Conservation (phyloP, 2,888 invertebrate species). For the Nematopogon swammerdamellus region DNA sequence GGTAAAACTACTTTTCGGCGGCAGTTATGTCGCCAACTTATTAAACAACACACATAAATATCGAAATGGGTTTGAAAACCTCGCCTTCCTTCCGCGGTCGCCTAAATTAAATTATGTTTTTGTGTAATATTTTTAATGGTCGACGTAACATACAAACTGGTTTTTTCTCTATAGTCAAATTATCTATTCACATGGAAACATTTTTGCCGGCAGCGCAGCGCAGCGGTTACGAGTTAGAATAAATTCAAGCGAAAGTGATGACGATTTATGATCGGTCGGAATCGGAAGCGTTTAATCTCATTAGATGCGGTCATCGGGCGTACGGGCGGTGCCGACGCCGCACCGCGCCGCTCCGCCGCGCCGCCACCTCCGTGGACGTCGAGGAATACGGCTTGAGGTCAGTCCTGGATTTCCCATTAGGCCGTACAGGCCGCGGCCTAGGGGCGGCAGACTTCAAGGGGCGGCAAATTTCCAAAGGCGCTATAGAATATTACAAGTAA, state of each 20-base stretch:
- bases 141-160: not conserved
- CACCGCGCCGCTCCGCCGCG: too few species aligned
- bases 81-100: not conserved
- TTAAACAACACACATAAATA: not conserved
- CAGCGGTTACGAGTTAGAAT: not conserved
- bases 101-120: not conserved
- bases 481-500: too few species aligned
- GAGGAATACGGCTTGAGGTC: too few species aligned
- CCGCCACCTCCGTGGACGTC: too few species aligned
- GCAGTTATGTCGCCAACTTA: not conserved
- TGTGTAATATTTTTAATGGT: not conserved
- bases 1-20: too few species aligned
- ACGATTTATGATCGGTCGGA: not conserved
- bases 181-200: not conserved
- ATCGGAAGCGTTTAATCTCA: not conserved
- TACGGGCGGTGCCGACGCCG: too few species aligned
- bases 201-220: not conserved
- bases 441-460: too few species aligned
- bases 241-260: not conserved
- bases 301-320: not conserved
- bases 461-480: too few species aligned
- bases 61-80: too few species aligned
- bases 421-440: too few species aligned
- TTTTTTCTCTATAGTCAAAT: not conserved
- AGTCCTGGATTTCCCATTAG: too few species aligned